Percentiles rank a stretch among this genome's conserved stretches.
phyloP scores from a whole-genome alignment of 2,888 invertebrate genomes.

The Eumacrocentrus americanus region DNA sequence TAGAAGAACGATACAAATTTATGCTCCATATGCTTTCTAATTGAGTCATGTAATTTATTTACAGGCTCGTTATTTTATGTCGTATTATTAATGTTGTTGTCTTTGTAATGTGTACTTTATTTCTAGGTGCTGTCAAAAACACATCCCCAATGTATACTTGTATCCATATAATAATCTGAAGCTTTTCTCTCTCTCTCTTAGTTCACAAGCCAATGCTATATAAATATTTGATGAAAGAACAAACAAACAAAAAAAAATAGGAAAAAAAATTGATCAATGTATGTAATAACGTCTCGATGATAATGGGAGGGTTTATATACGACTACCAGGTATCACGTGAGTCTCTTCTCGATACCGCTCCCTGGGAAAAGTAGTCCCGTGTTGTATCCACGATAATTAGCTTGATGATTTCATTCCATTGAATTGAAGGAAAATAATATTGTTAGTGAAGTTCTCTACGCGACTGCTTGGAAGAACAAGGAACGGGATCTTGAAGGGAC shows the following conservation, averaged over 20 bases:
- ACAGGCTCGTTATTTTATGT: no score
- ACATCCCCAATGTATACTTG: constrained; percentile 48
- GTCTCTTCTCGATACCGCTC: constrained; percentile 59
- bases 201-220: constrained; percentile 35
- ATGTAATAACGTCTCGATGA: constrained; percentile 40
- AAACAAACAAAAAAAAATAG: constrained; percentile 20
- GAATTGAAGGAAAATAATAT: no score
- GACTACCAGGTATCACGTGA: constrained; percentile 61
- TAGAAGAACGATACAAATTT: no score
- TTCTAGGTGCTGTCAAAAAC: constrained; percentile 58
- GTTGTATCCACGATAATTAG: constrained; percentile 10
- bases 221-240: constrained; percentile 26
- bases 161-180: constrained; percentile 42
- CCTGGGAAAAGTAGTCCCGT: constrained; percentile 37
- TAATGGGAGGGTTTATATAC: constrained; percentile 59
- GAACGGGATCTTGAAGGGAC: constrained; percentile 47
- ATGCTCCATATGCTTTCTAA: no score
- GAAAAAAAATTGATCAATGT: constrained; percentile 12
- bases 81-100: constrained; percentile 33
- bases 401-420: not conserved
- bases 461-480: constrained; percentile 33
- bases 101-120: constrained; percentile 56
- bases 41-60: no score
- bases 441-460: no score
- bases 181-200: constrained; percentile 38